Base-by-base conservation (phyloP, 2,113 vertebrate species). In the Petromus typicus region DNA sequence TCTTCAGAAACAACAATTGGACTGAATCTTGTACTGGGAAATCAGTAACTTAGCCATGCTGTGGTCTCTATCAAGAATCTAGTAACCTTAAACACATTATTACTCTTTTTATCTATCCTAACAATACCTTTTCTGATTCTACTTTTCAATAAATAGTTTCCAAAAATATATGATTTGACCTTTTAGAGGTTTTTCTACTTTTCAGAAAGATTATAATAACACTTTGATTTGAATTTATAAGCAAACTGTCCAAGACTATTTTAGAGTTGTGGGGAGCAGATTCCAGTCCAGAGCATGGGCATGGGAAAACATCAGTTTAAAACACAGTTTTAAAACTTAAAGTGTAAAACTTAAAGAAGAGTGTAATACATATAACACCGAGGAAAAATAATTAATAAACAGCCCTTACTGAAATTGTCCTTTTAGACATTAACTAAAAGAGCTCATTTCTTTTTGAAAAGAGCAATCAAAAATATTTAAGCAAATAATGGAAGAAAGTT, bases 381-480 rank as follows among this genome's bases (percentile, higher is more conserved):
- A 76, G 23, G 22, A 61, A 83, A 63, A 45, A 75, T 30, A 27
- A 76, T 51, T 81, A 84, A 71, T 40, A 85, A 86, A n/a, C 1
- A 23, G 10, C 14, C 37, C 7, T 89, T 25, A 56, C 1, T 69
- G 22, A 80, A 40, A 61, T 34, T 89, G 40, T 1, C 23, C 82
- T 32, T 80, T 43, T 34, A 82, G 34, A 76, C 0, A 0, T 57
- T 78, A 89, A 82, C 22, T 64, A 20, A 89, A 71, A 75, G 4
- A 73, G 16, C n/a, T 94, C 2, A 61, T 75, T n/a, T 63, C 27
- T 87, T 16, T 87, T 85, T 66, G 7, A 67, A 93, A 64, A 90
- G 18, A 81, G 3, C 10, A 51, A 93, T 84, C 16, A 73, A 81
- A 11, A 80, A 79, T 40, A 86, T 93, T 92, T 48, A 88, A 92